A percentile compares a stretch with the other conserved stretches of the same genome.
phyloP scores from a whole-genome alignment of 2,797 vertebrate genomes.

The Pampus argenteus region DNA sequence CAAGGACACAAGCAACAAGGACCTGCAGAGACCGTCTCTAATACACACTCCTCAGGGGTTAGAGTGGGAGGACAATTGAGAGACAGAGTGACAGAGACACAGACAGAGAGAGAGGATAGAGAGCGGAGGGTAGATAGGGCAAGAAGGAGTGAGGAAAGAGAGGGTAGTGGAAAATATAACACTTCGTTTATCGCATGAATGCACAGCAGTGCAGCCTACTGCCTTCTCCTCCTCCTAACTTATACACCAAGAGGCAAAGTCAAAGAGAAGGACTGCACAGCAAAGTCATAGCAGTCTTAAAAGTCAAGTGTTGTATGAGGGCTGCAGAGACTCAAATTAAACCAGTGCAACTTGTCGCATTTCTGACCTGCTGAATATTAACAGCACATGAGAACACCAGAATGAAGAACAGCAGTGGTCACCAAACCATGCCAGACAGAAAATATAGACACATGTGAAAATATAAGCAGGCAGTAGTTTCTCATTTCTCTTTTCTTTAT shows the following conservation, averaged over 20 bases:
- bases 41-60: conserved; percentile 38
- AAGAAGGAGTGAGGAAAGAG: neutral
- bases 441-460: neutral
- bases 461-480: neutral
- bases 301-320: conserved; percentile 62
- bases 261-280: conserved; percentile 63
- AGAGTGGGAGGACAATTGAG: conserved; percentile 30
- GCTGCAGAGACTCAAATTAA: conserved; percentile 38
- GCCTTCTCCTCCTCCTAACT: conserved; percentile 38
- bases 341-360: conserved; percentile 13
- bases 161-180: conserved; percentile 28
- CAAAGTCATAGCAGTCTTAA: conserved; percentile 74
- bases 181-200: conserved; percentile 58
- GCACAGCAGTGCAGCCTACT: conserved; percentile 36
- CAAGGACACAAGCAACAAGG: conserved; percentile 50
- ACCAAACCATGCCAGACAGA: too few species aligned
- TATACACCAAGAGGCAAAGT: conserved; percentile 68
- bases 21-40: conserved; percentile 36
- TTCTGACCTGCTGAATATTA: neutral
- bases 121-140: neutral
- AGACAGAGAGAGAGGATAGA: conserved; percentile 13
- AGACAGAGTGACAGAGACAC: conserved; percentile 39
- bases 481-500: neutral
- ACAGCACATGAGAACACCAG: neutral
- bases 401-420: neutral